Evolutionary conservation across 2,797 vertebrate species (phyloP).

Genomic region (Trichosurus vulpecula): DNA sequence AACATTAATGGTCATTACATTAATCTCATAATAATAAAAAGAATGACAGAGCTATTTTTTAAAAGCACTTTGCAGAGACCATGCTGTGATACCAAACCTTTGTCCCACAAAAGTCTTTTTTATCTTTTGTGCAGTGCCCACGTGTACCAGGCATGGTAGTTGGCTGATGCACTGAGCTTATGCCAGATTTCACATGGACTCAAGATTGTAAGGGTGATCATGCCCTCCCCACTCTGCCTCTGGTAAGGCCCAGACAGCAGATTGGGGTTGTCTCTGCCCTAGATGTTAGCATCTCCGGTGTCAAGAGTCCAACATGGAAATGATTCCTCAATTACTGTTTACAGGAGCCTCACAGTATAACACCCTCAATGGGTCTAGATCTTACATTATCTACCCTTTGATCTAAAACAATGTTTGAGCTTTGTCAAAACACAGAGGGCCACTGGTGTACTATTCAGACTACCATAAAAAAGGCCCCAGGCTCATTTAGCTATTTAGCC

Average conservation of each 20-base stretch:
- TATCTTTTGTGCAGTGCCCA: background rate
- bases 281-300: background rate
- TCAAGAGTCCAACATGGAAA: conserved; percentile 57
- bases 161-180: background rate
- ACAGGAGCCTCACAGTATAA: conserved; percentile 27
- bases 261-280: conserved; percentile 41
- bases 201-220: background rate
- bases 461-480: conserved; percentile 40
- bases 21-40: background rate
- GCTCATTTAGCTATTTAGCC: conserved; percentile 52
- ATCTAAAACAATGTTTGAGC: conserved; percentile 45
- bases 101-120: background rate
- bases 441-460: conserved; percentile 30
- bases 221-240: conserved; percentile 38
- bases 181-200: background rate
- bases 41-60: conserved; percentile 25
- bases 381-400: conserved; percentile 41
- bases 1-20: background rate
- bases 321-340: conserved; percentile 53
- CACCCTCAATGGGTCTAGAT: conserved; percentile 14
- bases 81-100: background rate
- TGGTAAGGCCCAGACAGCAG: background rate
- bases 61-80: background rate
- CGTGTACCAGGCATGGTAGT: background rate
- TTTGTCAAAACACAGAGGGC: conserved; percentile 58